phyloP scores from a whole-genome alignment of 2,888 invertebrate species.

The Crematogaster levior region DNA sequence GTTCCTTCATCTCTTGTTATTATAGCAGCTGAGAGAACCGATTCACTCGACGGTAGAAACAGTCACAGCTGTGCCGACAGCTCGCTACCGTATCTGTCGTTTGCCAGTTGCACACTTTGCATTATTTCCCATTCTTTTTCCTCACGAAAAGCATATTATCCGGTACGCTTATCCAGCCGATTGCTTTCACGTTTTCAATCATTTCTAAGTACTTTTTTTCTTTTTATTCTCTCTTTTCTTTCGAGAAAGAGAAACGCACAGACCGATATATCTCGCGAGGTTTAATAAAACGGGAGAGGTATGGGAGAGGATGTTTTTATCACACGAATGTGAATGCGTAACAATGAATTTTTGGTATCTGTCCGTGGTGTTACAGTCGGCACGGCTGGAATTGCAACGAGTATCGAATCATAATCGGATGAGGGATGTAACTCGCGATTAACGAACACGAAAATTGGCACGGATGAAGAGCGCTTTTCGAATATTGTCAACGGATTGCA shows the following conservation, averaged over 20 bases:
- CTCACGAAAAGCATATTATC: conserved; percentile 60
- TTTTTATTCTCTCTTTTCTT: conserved; percentile 26
- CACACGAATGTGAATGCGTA: background rate
- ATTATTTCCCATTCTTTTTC: conserved; percentile 45
- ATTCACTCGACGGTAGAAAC: conserved; percentile 68
- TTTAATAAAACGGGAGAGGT: background rate
- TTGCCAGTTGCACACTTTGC: conserved; percentile 57
- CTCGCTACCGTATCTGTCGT: conserved; percentile 51
- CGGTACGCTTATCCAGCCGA: conserved; percentile 62
- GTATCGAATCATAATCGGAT: conserved; percentile 54
- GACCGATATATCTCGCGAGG: background rate
- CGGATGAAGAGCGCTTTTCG: conserved; percentile 38
- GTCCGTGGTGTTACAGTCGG: conserved; percentile 18
- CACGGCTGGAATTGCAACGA: conserved; percentile 36
- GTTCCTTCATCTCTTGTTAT: conserved; percentile 56
- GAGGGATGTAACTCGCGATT: conserved; percentile 46
- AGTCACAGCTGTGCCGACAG: conserved; percentile 69
- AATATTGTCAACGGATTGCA: conserved; percentile 46
- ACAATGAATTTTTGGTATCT: conserved; percentile 13
- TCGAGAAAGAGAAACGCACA: too few relatives aligned
- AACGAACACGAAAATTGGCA: conserved; percentile 53
- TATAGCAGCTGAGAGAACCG: conserved; percentile 66
- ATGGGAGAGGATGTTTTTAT: background rate
- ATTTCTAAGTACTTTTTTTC: conserved; percentile 61
- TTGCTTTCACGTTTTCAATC: conserved; percentile 56